A percentile compares a stretch with the other conserved stretches of the same genome.
These are phyloP conservation scores for Stegodyphus dumicola DNA, from an alignment of 1,140 invertebrate genomes.

Conservation along the genomic window DNA sequence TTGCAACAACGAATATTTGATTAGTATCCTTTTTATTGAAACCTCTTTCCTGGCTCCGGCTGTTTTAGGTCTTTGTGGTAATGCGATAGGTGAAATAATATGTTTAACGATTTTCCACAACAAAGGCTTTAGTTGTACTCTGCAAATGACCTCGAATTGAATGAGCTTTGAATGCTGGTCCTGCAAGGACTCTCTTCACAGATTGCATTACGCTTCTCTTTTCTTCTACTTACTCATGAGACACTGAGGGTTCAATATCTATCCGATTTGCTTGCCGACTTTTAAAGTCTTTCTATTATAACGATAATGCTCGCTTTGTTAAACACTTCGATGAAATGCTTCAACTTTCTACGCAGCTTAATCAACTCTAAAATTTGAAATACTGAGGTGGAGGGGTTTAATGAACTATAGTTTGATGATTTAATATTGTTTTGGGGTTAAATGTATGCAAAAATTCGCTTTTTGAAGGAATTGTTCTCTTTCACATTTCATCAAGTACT, in stretches of 20 bases:
- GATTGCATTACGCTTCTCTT: conserved; percentile 9
- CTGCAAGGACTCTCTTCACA: neutral
- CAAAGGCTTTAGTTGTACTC: conserved; percentile 21
- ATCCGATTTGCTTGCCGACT: neutral
- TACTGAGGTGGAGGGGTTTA: too few species aligned
- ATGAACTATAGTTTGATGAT: too few species aligned
- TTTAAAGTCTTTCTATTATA: conserved; percentile 17
- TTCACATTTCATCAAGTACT: too few species aligned
- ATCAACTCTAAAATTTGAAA: too few species aligned
- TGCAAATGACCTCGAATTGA: conserved; percentile 20
- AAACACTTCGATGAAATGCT: neutral
- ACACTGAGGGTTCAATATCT: too few species aligned
- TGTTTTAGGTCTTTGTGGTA: conserved; percentile 3
- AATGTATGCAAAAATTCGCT: too few species aligned
- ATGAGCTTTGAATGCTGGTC: conserved; percentile 17
- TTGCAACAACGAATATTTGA: neutral
- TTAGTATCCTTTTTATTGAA: conserved; percentile 23
- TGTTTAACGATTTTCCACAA: conserved; percentile 29
- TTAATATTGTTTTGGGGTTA: too few species aligned
- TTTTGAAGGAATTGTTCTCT: too few species aligned
- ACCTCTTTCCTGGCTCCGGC: conserved; percentile 7
- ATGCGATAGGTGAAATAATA: conserved; percentile 24
- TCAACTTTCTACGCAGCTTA: neutral
- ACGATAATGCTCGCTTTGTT: conserved; percentile 31
- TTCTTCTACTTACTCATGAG: conserved; percentile 5